Evolutionary conservation across 2,113 vertebrate species (phyloP), one percentile per base, ranked within the genome.

Genomic region (Seriola aureovittata): DNA sequence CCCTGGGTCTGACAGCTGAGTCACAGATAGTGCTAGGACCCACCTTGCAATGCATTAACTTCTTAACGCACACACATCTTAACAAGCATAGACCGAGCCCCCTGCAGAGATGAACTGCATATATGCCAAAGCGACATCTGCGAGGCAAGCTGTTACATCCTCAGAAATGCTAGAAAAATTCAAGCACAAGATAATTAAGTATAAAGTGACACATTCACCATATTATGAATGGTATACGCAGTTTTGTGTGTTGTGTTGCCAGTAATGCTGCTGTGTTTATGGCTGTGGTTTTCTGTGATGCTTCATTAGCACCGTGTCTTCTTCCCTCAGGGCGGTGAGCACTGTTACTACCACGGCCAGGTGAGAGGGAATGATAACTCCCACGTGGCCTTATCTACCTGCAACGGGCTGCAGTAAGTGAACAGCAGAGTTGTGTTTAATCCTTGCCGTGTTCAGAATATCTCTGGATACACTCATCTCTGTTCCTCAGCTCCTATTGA

Each of bases 401-500:
- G 98, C 94, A 97, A 98, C 54, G 98, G 98, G 82, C 96, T 99
- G 91, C 97, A 99, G 98, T 99, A 96, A 93, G 98, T 97, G 62
- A 86, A 80, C 86, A 72, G 54, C 74, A 59, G 59, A 50, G 78
- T 46, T 80, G 29, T 50, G 78, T 65, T 55, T 76, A 58, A 69
- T 78, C 36, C 63, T 85, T 1, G 42, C 29, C 10, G 23, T 46
- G 84, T 62, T 74, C 65, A 59, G 74, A 87, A 82, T 84, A 85
- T 85, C 46, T 84, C 25, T 68, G 62, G 73, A 81, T 75, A 58
- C 58, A 63, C 42, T 84, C 71, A 44, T 85, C 57, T 73, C 67
- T 71, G 54, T 66, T 84, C 38, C 73, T 79, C 32, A 38, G 25
- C 63, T 69, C 65, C 63, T 75, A 80, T 81, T 78, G 81, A 90